phyloP scores from a whole-genome alignment of 2,113 vertebrate genomes.

The Hoplias malabaricus region DNA sequence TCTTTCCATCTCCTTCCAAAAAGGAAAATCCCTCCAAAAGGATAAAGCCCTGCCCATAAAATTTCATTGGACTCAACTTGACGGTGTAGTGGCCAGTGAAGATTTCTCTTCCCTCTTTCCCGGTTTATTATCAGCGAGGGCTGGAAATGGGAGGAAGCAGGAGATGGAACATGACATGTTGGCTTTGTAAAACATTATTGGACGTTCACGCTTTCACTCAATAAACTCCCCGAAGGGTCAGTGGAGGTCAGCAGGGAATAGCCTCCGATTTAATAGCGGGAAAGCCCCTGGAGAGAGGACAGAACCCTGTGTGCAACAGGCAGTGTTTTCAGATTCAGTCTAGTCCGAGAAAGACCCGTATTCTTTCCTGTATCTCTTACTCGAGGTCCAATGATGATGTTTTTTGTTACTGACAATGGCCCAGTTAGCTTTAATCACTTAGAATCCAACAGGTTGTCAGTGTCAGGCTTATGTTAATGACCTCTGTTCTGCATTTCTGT shows the following conservation, averaged over 20 bases:
- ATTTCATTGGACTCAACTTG: not conserved
- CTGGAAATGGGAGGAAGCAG: not conserved
- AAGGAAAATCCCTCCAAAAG: not conserved
- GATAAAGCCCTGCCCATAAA: not conserved
- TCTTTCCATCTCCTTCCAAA: not conserved
- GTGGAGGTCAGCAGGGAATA: constrained; percentile 35
- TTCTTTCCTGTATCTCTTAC: not conserved
- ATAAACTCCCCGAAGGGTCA: constrained; percentile 21
- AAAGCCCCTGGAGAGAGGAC: not conserved
- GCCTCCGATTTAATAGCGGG: constrained; percentile 18
- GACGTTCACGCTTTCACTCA: constrained; percentile 39
- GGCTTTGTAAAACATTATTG: constrained; percentile 44
- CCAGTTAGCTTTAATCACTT: too few species aligned
- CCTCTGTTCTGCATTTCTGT: too few species aligned
- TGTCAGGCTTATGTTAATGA: too few species aligned
- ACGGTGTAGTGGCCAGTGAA: not conserved
- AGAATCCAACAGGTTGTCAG: too few species aligned
- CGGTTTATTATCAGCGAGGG: not conserved
- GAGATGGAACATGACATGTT: constrained; percentile 27
- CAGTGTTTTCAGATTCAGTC: not conserved
- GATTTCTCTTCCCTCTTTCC: not conserved
- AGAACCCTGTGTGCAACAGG: not conserved
- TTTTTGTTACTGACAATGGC: too few species aligned
- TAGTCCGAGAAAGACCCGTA: not conserved
- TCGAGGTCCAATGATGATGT: not conserved